Base-by-base conservation (phyloP, 35 echinoderm and acorn worm genomes). In the Heliocidaris erythrogramma region DNA sequence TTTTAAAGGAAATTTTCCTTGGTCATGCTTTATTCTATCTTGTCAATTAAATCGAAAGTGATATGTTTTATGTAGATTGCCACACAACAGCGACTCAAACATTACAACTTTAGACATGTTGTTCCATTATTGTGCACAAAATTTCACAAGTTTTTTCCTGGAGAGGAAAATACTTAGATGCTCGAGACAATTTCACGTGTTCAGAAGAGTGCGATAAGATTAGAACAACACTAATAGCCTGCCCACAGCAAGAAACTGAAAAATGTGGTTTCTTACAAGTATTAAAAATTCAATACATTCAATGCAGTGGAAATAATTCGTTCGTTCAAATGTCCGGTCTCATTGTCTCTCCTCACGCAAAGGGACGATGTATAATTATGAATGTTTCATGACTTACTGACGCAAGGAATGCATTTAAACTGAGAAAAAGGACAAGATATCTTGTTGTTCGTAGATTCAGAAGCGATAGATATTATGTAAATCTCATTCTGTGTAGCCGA, bases 321-420 rank as follows among this genome's bases (percentile, higher is more conserved):
- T 7, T 18, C 17, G 21, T n/a, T 42, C 2, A 78, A 78, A 27
- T 78, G 21, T 18, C 65, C 7, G 1, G 65, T 24, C 27, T 78
- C 65, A 78, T 78, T 78, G 65, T 78, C 65, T 27, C 65, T 78
- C 65, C 27, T 42, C 2, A 17, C 18, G 18, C 27, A 18, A 24
- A 1, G 21, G 21, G 65, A 78, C 65, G 27, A 78, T 27, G 18
- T 21, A 18, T 78, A 21, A 27, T n/a, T 18, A 78, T 78, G n/a
- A 78, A 78, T 78, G 65, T 78, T 78, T 78, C n/a, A 78, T 78
- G 65, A 78, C 65, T 78, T 78, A 21, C 61, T 69, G 61, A 69
- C 61, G 61, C 27, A 69, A 69, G 61, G 61, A 78, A 78, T 18
- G 21, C 5, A 78, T 18, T 78, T 5, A 78, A 78, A 78, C 65